Conservation (phyloP, 2,888 invertebrate species). For the Empis stercorea region DNA sequence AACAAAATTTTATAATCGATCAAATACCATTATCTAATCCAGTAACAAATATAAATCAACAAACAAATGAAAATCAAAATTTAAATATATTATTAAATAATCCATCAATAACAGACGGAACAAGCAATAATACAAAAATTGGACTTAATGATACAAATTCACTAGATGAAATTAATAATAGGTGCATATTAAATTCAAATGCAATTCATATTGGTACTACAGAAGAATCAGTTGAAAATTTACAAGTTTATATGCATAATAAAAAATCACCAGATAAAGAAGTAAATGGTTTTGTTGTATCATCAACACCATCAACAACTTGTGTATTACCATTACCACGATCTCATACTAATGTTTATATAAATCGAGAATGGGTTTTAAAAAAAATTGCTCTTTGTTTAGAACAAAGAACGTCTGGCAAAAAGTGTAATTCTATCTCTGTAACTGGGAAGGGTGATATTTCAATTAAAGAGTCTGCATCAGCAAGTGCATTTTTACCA, state of each 20-base stretch:
- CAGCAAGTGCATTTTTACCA: neutral
- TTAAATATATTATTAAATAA: too few species aligned
- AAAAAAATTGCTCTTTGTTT: conserved; percentile 85
- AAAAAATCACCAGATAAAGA: conserved; percentile 35
- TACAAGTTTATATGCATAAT: conserved; percentile 31
- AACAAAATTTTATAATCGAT: conserved; percentile 29
- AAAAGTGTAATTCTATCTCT: conserved; percentile 37
- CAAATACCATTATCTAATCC: neutral
- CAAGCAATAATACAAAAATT: too few species aligned
- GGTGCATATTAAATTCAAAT: neutral
- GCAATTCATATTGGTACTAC: neutral
- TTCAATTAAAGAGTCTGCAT: conserved; percentile 15
- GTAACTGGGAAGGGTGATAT: too few species aligned
- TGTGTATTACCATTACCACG: conserved; percentile 4
- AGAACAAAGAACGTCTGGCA: conserved; percentile 72
- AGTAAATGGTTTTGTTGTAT: conserved; percentile 24
- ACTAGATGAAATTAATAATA: neutral
- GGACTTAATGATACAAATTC: neutral
- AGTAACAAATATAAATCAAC: neutral
- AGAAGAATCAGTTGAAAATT: conserved; percentile 28
- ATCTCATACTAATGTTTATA: conserved; percentile 21
- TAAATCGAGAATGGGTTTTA: conserved; percentile 82
- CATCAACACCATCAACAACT: conserved; percentile 7
- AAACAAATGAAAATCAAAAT: neutral
- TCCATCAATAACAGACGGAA: conserved; percentile 14